phyloP scores from a whole-genome alignment of 2,113 vertebrate species.

The Percina caprodes region DNA sequence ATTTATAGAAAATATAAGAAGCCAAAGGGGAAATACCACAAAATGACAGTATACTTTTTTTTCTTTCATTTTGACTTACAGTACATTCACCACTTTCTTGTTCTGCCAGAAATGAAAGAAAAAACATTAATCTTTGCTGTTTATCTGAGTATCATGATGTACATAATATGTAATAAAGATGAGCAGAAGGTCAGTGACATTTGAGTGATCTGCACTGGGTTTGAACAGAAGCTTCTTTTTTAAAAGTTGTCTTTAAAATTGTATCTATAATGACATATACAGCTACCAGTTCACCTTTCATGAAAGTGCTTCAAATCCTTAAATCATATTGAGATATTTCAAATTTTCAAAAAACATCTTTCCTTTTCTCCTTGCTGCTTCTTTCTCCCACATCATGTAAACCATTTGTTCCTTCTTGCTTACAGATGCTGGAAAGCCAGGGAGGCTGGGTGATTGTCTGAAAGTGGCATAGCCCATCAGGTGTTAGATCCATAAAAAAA shows the following conservation, averaged over 20 bases:
- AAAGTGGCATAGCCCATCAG: no score
- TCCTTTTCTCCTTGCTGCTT: neutral
- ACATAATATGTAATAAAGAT: neutral
- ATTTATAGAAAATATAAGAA: constrained; percentile 25
- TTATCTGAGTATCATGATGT: constrained; percentile 18
- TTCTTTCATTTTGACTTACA: constrained; percentile 16
- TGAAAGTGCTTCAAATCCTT: neutral
- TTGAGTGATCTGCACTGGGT: neutral
- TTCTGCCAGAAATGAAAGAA: constrained; percentile 27
- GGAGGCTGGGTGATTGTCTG: no score
- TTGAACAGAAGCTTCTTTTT: constrained; percentile 6
- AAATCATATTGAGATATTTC: neutral
- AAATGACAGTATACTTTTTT: neutral
- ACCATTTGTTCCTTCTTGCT: neutral
- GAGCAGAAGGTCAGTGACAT: neutral
- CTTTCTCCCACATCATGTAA: neutral
- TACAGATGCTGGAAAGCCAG: neutral
- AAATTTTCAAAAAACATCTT: neutral
- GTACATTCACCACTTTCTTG: constrained; percentile 5
- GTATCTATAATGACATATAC: neutral
- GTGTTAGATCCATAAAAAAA: no score
- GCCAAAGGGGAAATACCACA: neutral
- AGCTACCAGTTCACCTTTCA: neutral
- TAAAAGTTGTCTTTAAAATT: constrained; percentile 7
- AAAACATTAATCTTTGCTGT: constrained; percentile 38